A percentile compares a stretch with the other conserved stretches of the same genome.
Evolutionary conservation across 2,797 vertebrate species (phyloP).

Genomic region (Meriones psammophilus): DNA sequence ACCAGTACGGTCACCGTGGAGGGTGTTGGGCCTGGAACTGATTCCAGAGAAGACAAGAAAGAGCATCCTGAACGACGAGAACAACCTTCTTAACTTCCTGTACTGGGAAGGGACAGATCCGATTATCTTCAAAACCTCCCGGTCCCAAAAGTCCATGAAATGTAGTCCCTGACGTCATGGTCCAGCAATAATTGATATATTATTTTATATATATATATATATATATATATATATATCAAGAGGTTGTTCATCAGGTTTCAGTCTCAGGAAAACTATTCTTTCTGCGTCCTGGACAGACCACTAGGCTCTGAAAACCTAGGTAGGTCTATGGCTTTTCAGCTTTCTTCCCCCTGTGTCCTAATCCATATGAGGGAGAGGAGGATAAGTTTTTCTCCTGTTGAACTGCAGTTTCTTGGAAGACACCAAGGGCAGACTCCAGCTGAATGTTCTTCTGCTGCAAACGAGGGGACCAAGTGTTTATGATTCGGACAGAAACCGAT

Average conservation of each 20-base stretch:
- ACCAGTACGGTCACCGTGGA: neutral
- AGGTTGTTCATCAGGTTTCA: neutral
- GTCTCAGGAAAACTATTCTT: neutral
- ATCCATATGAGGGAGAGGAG: neutral
- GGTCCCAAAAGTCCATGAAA: neutral
- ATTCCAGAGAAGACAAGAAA: neutral
- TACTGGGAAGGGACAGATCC: neutral
- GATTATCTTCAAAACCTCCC: conserved; percentile 3
- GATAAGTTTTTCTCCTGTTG: neutral
- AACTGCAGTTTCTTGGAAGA: neutral
- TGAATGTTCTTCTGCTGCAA: neutral
- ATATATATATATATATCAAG: too few species aligned
- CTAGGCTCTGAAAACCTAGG: neutral
- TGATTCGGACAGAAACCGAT: neutral
- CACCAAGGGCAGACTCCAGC: neutral
- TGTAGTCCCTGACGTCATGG: neutral
- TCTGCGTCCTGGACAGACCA: neutral
- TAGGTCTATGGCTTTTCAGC: neutral
- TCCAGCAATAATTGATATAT: neutral
- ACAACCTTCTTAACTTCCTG: neutral
- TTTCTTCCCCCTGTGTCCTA: neutral
- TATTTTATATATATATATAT: neutral
- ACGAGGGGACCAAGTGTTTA: neutral
- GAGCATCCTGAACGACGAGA: neutral
- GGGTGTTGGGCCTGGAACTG: neutral